These are phyloP conservation scores for Aspiorhynchus laticeps DNA, from an alignment of 2,113 vertebrate species.

Conservation along the genomic window DNA sequence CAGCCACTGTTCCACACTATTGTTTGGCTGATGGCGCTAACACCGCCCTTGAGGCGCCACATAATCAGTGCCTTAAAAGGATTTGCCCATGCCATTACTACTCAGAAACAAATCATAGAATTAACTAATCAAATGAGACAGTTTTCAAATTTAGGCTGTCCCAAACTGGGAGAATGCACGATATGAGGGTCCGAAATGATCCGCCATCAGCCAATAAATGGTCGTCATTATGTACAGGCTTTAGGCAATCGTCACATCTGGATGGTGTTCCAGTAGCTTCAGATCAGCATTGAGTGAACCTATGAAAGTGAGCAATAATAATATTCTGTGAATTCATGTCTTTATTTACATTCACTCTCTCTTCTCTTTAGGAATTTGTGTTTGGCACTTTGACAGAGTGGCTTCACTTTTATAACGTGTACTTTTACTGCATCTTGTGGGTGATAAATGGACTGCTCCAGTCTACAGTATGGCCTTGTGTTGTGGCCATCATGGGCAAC, in stretches of 20 bases:
- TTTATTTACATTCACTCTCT: slow-evolving; percentile 4
- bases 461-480: slow-evolving; percentile 96
- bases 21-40: too few relatives aligned
- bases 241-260: neutral
- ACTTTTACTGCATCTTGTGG: slow-evolving; percentile 91
- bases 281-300: neutral
- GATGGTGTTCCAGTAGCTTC: neutral
- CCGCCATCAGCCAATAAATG: too few relatives aligned
- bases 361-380: slow-evolving; percentile 64
- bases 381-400: slow-evolving; percentile 94
- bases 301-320: neutral
- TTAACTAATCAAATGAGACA: too few relatives aligned
- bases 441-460: slow-evolving; percentile 92
- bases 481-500: slow-evolving; percentile 97
- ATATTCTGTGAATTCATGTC: neutral
- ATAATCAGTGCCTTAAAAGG: too few relatives aligned
- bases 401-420: slow-evolving; percentile 90
- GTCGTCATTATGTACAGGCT: too few relatives aligned
- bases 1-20: too few relatives aligned
- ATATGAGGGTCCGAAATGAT: too few relatives aligned
- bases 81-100: too few relatives aligned
- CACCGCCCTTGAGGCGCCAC: too few relatives aligned
- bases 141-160: too few relatives aligned
- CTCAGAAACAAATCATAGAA: too few relatives aligned
- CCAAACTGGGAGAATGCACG: too few relatives aligned